Evolutionary conservation across 2,113 vertebrate genomes (phyloP).

Genomic region (Jaculus jaculus): DNA sequence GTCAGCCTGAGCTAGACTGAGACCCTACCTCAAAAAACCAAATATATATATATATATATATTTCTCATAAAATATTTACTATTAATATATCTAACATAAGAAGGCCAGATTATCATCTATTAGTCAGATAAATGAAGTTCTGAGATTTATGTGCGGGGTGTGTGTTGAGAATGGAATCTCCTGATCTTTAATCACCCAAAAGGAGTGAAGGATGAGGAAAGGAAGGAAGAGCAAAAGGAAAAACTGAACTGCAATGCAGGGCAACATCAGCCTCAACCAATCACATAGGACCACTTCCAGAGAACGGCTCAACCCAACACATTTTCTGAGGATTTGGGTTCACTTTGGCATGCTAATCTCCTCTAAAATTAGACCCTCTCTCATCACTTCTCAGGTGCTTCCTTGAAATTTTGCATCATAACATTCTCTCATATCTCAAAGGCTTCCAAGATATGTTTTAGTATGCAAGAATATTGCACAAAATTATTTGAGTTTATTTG

Average conservation of each 20-base stretch:
- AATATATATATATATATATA: too few relatives aligned
- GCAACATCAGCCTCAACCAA: background rate
- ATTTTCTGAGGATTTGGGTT: background rate
- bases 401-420: conserved; percentile 9
- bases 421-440: background rate
- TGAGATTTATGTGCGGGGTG: background rate
- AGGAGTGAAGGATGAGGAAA: background rate
- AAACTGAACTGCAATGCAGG: background rate
- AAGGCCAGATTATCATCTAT: background rate
- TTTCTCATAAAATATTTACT: too few relatives aligned
- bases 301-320: background rate
- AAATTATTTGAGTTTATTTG: background rate
- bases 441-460: background rate
- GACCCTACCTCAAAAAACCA: too few relatives aligned
- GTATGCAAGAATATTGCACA: background rate
- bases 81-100: conserved; percentile 14
- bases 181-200: background rate
- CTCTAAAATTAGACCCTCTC: background rate
- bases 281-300: background rate
- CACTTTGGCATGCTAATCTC: background rate
- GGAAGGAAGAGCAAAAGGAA: background rate
- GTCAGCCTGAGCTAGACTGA: too few relatives aligned
- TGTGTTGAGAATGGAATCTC: background rate
- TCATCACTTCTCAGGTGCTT: background rate
- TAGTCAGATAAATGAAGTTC: background rate